A percentile compares a stretch with the other conserved stretches of the same genome.
Conservation (phyloP, 2,888 invertebrate genomes). For the Pheosia gnoma region DNA sequence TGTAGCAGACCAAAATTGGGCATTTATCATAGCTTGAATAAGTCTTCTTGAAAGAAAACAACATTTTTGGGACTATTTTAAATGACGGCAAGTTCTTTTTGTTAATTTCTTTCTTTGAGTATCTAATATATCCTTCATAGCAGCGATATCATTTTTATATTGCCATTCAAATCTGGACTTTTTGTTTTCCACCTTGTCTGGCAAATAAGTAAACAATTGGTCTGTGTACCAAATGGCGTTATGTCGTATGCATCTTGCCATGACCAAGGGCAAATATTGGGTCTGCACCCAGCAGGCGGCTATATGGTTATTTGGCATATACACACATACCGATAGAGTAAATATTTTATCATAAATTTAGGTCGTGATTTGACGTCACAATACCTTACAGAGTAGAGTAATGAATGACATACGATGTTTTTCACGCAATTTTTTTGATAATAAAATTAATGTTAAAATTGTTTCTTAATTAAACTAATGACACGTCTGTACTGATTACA, state of each 20-base stretch:
- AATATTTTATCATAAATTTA: constrained; percentile 1
- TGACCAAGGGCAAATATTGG: constrained; percentile 13
- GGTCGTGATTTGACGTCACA: constrained; percentile 1
- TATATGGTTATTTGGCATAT: constrained; percentile 28
- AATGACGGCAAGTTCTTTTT: not conserved
- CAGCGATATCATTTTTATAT: too few relatives aligned
- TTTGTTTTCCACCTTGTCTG: not conserved
- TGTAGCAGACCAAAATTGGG: constrained; percentile 15
- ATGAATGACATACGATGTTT: not conserved
- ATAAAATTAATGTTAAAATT: not conserved
- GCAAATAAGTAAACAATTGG: constrained; percentile 2
- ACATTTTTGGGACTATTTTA: not conserved
- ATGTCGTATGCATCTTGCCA: constrained; percentile 11
- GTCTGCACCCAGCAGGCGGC: constrained; percentile 27
- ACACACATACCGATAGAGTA: not conserved
- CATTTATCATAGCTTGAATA: constrained; percentile 5
- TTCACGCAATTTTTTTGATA: not conserved
- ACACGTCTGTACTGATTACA: not conserved
- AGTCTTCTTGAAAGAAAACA: not conserved
- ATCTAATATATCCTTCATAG: too few relatives aligned
- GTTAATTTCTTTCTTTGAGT: too few relatives aligned
- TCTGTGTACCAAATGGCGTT: constrained; percentile 19
- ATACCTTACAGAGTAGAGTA: not conserved
- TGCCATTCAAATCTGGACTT: too few relatives aligned
- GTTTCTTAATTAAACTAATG: not conserved